phyloP scores from a whole-genome alignment of 2,113 vertebrate genomes.

The Gymnocephalus cernua region DNA sequence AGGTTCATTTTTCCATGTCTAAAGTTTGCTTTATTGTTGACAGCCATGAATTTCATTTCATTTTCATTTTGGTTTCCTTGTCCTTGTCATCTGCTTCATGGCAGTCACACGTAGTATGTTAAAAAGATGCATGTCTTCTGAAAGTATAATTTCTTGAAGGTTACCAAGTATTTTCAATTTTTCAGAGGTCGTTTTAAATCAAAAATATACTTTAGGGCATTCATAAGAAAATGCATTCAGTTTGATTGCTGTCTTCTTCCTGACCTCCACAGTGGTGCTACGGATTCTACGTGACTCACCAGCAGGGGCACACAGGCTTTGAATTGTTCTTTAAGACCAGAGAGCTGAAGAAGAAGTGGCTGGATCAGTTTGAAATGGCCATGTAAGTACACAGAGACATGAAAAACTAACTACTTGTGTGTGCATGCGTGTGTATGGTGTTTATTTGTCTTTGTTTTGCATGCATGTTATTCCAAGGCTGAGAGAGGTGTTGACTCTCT shows the following conservation, averaged over 20 bases:
- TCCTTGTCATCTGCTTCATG: too few species aligned
- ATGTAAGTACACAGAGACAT: conserved; percentile 86
- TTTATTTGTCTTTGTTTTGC: conserved; percentile 58
- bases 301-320: conserved; percentile 91
- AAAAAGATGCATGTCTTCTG: too few species aligned
- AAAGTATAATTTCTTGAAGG: too few species aligned
- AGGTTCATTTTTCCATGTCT: too few species aligned
- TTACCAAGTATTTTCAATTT: too few species aligned
- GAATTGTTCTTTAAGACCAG: conserved; percentile 96
- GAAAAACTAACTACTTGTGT: conserved; percentile 6
- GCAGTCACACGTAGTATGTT: too few species aligned
- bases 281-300: conserved; percentile 95
- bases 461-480: conserved; percentile 61
- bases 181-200: too few species aligned
- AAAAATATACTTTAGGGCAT: neutral
- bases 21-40: too few species aligned
- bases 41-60: too few species aligned
- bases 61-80: too few species aligned
- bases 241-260: conserved; percentile 40
- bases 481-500: conserved; percentile 71
- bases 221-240: neutral
- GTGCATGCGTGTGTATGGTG: neutral
- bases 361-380: conserved; percentile 97
- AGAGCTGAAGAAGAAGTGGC: conserved; percentile 97
- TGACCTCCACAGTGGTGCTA: conserved; percentile 91